Evolutionary conservation across 2,113 vertebrate genomes (phyloP), one percentile per base, ranked within the genome.

Genomic region (Pica pica): DNA sequence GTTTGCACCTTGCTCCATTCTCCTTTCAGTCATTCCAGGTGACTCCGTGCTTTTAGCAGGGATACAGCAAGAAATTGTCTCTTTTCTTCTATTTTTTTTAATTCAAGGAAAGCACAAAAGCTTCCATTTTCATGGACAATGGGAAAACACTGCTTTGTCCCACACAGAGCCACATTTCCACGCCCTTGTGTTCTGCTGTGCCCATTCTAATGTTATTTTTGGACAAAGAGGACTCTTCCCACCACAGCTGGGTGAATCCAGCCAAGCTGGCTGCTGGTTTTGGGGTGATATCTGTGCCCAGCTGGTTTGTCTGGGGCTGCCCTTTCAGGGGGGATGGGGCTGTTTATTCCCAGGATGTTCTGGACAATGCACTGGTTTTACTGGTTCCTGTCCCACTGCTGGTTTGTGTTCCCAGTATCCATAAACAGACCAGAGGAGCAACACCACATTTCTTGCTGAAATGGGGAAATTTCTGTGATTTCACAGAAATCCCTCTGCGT

Each of bases 121-220:
- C 9, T 10, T 20, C 33, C 13, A 8, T 67, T 89, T 59, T 5
- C 56, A 30, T 16, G 17, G 55, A 20, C 78, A 81, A 2, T 23
- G 64, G 35, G 41, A 35, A 8, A 31, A 11, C 4, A 2, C 46
- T 47, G 30, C 69, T 50, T 27, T 4, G 0, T 80, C 67, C 49
- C 37, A 1, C 11, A 11, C 24, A 2, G 4, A 35, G 5, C 23
- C 35, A 24, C 73, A 37, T 37, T 37, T 20, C 60, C 41, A 0
- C 12, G 23, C 27, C 39, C 44, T 2, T 1, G 5, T 52, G 74
- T 77, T 26, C 69, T 76, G 8, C 20, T 30, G 6, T 27, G 13
- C 65, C 76, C 1, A 1, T 41, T 39, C 37, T 37, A 46, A 0
- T 2, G 4, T 1, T 27, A 27, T 33, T 41, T 57, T 35, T 13